These are phyloP conservation scores for Synergus gifuensis DNA, from an alignment of 2,888 invertebrate genomes.

Conservation along the genomic window DNA sequence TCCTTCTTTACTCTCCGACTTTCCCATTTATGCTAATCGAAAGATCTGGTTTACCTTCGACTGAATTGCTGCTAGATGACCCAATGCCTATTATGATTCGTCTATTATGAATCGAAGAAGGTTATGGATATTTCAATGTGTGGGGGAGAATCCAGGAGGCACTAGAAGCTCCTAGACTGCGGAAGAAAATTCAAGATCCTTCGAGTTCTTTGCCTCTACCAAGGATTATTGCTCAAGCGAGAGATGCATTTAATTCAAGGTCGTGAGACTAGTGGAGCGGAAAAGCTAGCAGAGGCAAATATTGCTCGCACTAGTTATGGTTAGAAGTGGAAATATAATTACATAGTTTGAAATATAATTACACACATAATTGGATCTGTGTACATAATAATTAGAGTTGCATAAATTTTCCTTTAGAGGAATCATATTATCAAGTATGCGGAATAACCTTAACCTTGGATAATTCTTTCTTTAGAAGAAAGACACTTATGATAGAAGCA, in stretches of 20 bases:
- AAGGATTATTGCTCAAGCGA: neutral
- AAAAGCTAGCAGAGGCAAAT: neutral
- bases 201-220: neutral
- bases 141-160: conserved; percentile 43
- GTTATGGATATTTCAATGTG: conserved; percentile 49
- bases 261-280: neutral
- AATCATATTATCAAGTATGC: neutral
- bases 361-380: neutral
- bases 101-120: conserved; percentile 49
- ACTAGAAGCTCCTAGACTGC: conserved; percentile 47
- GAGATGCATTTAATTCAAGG: neutral
- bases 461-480: too few relatives aligned
- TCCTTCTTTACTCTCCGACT: conserved; percentile 57
- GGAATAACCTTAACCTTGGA: neutral
- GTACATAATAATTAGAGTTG: neutral
- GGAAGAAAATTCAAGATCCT: conserved; percentile 35
- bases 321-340: neutral
- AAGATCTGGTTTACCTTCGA: conserved; percentile 66
- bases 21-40: conserved; percentile 66
- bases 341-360: neutral
- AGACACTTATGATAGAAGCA: too few relatives aligned
- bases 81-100: conserved; percentile 54
- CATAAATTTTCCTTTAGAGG: neutral
- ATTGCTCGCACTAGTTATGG: neutral
- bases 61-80: conserved; percentile 57